These are phyloP conservation scores for Heliocidaris erythrogramma DNA, from an alignment of 35 echinoderm and acorn worm species.

Conservation along the genomic window DNA sequence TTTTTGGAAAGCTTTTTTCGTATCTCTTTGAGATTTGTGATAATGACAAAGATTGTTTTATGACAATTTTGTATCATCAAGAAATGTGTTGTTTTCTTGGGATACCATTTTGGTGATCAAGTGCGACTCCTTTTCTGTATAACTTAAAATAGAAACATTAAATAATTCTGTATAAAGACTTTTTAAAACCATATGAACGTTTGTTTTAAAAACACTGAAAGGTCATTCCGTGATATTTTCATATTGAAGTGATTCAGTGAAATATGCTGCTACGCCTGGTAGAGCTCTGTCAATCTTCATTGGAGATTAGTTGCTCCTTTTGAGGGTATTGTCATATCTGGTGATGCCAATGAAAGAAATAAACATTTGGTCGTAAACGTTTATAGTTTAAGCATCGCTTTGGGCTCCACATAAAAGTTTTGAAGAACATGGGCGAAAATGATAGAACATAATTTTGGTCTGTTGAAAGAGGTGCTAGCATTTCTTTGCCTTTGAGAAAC, in stretches of 20 bases:
- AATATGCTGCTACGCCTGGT: background rate
- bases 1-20: background rate
- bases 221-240: no score
- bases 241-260: background rate
- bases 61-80: no score
- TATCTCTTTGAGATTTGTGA: background rate
- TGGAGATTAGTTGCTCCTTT: background rate
- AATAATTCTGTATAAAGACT: no score
- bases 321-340: background rate
- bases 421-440: background rate
- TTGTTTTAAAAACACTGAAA: no score
- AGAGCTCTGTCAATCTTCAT: background rate
- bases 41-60: background rate
- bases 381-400: background rate
- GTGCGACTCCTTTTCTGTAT: no score
- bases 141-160: no score
- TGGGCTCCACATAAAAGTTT: background rate
- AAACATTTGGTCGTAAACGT: background rate
- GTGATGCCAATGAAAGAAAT: background rate
- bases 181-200: no score
- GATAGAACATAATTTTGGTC: background rate
- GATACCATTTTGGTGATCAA: no score
- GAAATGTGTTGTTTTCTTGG: no score
- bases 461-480: background rate
- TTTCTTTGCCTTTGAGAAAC: slow-evolving; percentile 9